Evolutionary conservation across 2,888 invertebrate genomes (phyloP), one percentile per base, ranked within the genome.

Genomic region (Gymnocheta viridis): DNA sequence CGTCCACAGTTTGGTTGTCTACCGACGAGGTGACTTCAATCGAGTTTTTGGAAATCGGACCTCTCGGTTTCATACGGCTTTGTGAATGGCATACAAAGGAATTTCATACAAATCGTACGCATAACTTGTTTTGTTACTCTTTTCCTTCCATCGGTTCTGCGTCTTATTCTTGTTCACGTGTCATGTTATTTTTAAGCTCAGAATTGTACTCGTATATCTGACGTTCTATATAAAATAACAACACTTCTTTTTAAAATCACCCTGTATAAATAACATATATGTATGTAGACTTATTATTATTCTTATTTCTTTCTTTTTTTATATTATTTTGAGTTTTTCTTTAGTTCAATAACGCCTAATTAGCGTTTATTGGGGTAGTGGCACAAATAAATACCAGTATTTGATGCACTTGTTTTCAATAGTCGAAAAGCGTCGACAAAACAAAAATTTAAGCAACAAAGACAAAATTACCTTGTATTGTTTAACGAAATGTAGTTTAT

Each of bases 351-450:
- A 84, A 64, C 73, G 80, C 66, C 80, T 85, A 77, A 85, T 82
- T 85, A 80, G 72, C 77, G 85, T 32, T 82, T 82, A 80, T 84
- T 84, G 69, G 81, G 81, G 69, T 77, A 84, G 84, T 77, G 76
- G 62, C 76, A 67, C 67, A n/a, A 62, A 41, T 24, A 44, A 49
- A 32, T 47, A 41, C 60, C 51, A 51, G 44, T 70, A 78, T 60
- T n/a, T n/a, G n/a, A n/a, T 70, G 62, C 78, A 79, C 70, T 70
- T 79, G 70, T 79, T 79, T 70, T 24, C 58, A 49, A 77, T 58
- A 49, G 19, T 41, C 10, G 35, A 64, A 79, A 64, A 47, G 17
- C 29, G 27, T 49, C 44, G 27, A 58, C 44, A 47, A 56, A 17
- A 32, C n/a, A 64, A 47, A 80, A 22, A 58, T 1, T 27, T 62